Evolutionary conservation across 2,797 vertebrate genomes (phyloP).

Genomic region (Brachymystax lenok): DNA sequence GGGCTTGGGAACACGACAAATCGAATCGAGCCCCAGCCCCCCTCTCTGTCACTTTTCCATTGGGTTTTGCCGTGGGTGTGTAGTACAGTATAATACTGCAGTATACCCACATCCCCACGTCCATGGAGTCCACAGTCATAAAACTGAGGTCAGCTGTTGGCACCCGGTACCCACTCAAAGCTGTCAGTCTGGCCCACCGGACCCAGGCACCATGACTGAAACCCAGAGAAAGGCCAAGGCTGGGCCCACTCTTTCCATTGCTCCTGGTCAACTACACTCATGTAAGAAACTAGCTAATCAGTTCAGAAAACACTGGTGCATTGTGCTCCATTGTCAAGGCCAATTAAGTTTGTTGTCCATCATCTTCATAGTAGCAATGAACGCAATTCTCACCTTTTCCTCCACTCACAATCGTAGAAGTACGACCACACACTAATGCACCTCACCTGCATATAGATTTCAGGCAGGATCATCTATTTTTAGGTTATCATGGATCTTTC

Average conservation of each 20-base stretch:
- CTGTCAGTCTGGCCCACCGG: conserved; percentile 52
- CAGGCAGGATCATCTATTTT: conserved; percentile 43
- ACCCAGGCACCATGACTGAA: conserved; percentile 40
- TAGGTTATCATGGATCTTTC: too few species aligned
- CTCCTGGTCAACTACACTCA: conserved; percentile 40
- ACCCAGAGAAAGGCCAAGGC: conserved; percentile 48
- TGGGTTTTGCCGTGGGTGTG: conserved; percentile 31
- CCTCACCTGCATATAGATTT: conserved; percentile 35
- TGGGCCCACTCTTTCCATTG: conserved; percentile 61
- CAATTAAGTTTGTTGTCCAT: neutral
- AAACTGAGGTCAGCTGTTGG: conserved; percentile 59
- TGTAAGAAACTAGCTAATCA: conserved; percentile 43
- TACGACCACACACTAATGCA: neutral
- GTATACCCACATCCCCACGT: conserved; percentile 53
- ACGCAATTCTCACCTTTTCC: neutral
- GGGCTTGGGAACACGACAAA: conserved; percentile 58
- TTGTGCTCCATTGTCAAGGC: conserved; percentile 3
- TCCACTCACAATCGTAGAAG: neutral
- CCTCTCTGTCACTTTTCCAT: conserved; percentile 60
- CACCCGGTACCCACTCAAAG: conserved; percentile 50
- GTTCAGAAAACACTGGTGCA: conserved; percentile 25
- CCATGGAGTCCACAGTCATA: conserved; percentile 48
- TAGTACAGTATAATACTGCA: conserved; percentile 24
- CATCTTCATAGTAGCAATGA: neutral
- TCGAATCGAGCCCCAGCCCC: conserved; percentile 63